Base-by-base conservation (phyloP, 2,888 invertebrate species). In the Podotricha telesiphe region DNA sequence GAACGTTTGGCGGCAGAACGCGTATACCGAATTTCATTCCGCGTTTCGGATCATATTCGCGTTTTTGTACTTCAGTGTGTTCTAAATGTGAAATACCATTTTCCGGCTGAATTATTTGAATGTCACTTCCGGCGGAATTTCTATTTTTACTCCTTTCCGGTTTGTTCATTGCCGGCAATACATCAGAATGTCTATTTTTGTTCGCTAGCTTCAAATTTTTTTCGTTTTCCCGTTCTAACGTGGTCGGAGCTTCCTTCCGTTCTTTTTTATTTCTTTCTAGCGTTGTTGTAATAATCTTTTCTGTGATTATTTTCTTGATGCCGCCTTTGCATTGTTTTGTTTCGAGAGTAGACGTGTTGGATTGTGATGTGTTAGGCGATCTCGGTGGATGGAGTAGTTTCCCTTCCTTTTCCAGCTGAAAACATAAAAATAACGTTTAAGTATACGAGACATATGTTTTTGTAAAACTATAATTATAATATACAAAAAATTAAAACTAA, bases 1-100 rank as follows among this genome's bases (percentile, higher is more conserved):
- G 93, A 45, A 94, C 86, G 70, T 93, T 94, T 6, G 94, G 93
- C 15, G 95, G 95, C 5, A 96, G 83, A 0, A 96, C 96, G 79
- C 95, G 92, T 65, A 96, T 94, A 0, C 96, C 96, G 66, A 96
- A 95, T 81, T 96, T 96, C 84, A 94, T 94, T 59, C 93, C 94
- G 70, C 94, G 93, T 74, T 93, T 94, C 0, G 91, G 87, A 69
- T 94, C 94, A 53, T 93, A 89, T 74, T 94, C 94, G 72, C 91
- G 88, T 79, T 94, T 94, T 77, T 94, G 94, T 0, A 87, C 80
- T 83, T 94, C 94, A 1, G 86, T 81, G 40, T 92, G 89, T 77
- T 94, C 94, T 37, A 91, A 79, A 70, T 86, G 83, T 50, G 82
- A 75, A 19, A 87, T 80, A 0, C 91, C 88, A 71, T 91, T 93